Base-by-base conservation (phyloP, 2,113 vertebrate genomes). In the Labeo rohita region DNA sequence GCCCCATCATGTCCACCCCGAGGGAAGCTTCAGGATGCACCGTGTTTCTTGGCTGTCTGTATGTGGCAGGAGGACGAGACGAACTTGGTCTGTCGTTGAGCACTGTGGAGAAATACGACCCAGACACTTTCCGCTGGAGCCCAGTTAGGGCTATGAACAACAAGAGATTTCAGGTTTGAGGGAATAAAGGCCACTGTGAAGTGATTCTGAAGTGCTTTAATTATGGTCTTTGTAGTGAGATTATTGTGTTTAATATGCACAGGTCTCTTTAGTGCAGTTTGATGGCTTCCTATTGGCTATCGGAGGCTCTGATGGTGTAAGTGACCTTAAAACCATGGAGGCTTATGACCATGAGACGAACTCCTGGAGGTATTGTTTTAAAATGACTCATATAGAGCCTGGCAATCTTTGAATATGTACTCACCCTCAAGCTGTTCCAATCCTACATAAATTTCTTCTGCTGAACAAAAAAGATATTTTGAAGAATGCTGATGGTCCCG, bases 311-410 rank as follows among this genome's bases (percentile, higher is more conserved):
- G 90, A 91, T 43, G 91, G 90, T 4, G 13, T 90, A 4, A 78
- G 87, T n/a, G 79, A 91, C 11, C 78, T 89, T 47, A 89, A 88
- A 70, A 89, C 89, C 0, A 84, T 91, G 59, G 90, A 92, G 59
- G 90, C 85, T 2, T 93, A 90, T 84, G 90, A 91, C 18, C 50
- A 86, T 66, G 90, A 91, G 16, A 63, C 76, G 47, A 92, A 91
- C 39, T 84, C 73, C 18, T 91, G 91, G 90, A 93, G 92, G 90
- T 74, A 36, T 34, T 59, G 18, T 75, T 61, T 74, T 43, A 43
- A 43, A 70, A 2, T 47, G 43, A 16, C 65, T 16, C 34, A 68
- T 43, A 4, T 10, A 43, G 15, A 74, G 72, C 39, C 21, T 28
- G 28, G 28, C 28, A 28, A 28, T 28, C 28, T 1, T 28, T 28